Evolutionary conservation across 2,113 vertebrate species (phyloP), one percentile per base, ranked within the genome.

Genomic region (Orycteropus afer): DNA sequence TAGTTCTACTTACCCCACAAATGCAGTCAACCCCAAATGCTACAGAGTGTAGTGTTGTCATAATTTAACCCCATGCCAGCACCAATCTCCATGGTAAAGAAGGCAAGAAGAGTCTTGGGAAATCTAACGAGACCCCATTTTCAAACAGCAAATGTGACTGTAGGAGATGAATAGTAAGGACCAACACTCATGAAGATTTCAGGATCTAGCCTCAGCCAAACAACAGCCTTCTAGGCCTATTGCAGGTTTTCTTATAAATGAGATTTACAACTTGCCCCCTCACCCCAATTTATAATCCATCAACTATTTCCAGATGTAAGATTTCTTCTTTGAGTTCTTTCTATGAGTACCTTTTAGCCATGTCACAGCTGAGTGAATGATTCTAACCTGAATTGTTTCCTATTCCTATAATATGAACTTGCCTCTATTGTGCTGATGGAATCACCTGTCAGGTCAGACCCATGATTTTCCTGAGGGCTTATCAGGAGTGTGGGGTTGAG

Each of bases 401-500:
- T 82, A 7, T 83, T 90, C 55, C 34, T 85, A 18, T 80, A 63
- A 47, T 86, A 74, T 6, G 29, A 65, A 71, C 49, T 86, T 83
- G 53, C n/a, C 57, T 96, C 47, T 91, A 10, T 67, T 42, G 23
- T 18, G n/a, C 69, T 95, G 92, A 93, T 91, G 89, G 90, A 95
- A 86, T 45, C 80, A 91, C 67, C 17, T 67, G 78, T 88, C 81
- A 89, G 45, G 23, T 95, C 85, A 80, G 86, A 79, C 34, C 69
- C 65, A 37, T 37, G 82, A 77, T 92, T 73, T 97, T 77, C 63
- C 77, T 61, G 88, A 92, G 93, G 76, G 88, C 42, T 42, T 61
- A 53, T 80, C 47, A 67, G 42, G 45, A 89, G 77, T 53, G 42
- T 78, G 84, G 53, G 47, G 79, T 57, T 83, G 45, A 13, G 73